Conservation (phyloP, 30 jellyfish, hydroid and myxozoan genomes). For the Rhopilema esculentum region DNA sequence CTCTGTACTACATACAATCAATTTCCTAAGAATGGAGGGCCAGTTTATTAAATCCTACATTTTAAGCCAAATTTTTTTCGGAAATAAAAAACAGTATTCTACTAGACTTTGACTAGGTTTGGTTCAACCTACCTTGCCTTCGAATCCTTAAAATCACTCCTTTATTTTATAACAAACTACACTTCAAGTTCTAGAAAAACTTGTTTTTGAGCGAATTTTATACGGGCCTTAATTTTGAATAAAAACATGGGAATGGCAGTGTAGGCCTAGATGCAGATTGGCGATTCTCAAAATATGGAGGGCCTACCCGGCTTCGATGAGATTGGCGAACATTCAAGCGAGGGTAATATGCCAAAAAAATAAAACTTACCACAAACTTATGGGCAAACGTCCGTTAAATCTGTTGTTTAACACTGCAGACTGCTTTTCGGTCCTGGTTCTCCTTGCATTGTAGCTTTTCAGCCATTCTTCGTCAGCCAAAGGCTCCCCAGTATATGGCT, state of each 20-base stretch:
- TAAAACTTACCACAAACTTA: constrained; percentile 2
- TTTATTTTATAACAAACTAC: not conserved
- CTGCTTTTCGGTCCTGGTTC: constrained; percentile 5
- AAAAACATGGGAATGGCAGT: not conserved
- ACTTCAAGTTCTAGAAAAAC: not conserved
- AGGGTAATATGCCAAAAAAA: not conserved
- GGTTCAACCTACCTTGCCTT: not conserved
- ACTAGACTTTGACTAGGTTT: not conserved
- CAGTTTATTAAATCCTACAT: not conserved
- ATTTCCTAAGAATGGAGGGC: not conserved
- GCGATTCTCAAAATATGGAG: not conserved
- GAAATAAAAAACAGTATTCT: not conserved
- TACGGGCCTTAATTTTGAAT: not conserved
- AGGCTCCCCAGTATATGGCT: constrained; percentile 11
- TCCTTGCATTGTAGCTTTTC: not conserved
- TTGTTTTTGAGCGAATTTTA: not conserved
- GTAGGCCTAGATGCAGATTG: not conserved
- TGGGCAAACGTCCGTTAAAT: not conserved
- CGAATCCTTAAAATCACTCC: not conserved
- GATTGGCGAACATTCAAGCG: not conserved
- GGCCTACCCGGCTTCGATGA: not conserved
- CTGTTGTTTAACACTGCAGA: not conserved
- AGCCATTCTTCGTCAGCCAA: constrained; percentile 20
- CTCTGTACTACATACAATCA: not conserved
- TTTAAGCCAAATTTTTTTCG: not conserved